These are phyloP conservation scores for Lycaena phlaeas DNA, from an alignment of 2,888 invertebrate species.

Conservation along the genomic window DNA sequence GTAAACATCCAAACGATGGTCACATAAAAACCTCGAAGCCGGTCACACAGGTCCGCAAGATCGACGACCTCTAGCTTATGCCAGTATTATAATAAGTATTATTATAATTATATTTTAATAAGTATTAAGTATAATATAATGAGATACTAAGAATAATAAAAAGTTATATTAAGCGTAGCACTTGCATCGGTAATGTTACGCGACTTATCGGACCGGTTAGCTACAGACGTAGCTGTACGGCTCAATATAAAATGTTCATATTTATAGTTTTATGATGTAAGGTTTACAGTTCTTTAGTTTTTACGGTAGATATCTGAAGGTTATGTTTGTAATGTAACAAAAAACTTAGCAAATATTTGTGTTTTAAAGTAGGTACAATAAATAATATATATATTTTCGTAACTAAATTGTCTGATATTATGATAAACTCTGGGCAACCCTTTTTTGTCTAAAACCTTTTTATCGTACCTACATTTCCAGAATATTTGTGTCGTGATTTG, in stretches of 20 bases:
- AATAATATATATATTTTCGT: no score
- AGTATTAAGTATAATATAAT: not conserved
- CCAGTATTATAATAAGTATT: not conserved
- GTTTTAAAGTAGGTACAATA: no score
- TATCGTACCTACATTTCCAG: no score
- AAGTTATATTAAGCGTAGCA: conserved; percentile 18
- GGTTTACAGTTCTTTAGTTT: not conserved
- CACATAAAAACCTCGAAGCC: conserved; percentile 62
- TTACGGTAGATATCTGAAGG: not conserved
- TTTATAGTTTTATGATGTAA: conserved; percentile 7
- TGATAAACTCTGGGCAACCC: no score
- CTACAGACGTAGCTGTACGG: not conserved
- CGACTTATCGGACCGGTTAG: conserved; percentile 47
- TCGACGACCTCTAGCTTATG: conserved; percentile 52
- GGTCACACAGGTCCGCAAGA: conserved; percentile 61
- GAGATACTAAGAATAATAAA: no score
- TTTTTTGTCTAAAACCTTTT: no score
- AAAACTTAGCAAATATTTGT: no score
- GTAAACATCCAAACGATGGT: conserved; percentile 57
- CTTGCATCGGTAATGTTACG: conserved; percentile 60
- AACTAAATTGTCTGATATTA: no score
- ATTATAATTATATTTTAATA: not conserved
- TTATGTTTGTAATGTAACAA: not conserved
- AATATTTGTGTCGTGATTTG: no score
- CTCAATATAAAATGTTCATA: not conserved